phyloP scores from a whole-genome alignment of 2,888 invertebrate genomes.

The Acleris holmiana region DNA sequence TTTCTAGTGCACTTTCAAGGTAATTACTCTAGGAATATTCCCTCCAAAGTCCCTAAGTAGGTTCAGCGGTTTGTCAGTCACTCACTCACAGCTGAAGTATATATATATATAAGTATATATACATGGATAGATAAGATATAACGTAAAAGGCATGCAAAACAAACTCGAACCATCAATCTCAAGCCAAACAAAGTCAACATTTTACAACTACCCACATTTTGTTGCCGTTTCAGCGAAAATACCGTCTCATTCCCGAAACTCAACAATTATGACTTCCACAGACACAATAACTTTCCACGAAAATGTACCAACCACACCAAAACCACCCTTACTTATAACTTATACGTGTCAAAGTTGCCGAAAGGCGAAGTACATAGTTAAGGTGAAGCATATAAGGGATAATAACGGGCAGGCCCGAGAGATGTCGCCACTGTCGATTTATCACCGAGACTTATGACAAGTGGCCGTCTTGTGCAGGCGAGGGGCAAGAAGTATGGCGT shows the following conservation, averaged over 20 bases:
- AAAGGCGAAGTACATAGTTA: slow-evolving; percentile 18
- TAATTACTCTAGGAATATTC: too few relatives aligned
- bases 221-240: not conserved
- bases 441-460: slow-evolving; percentile 80
- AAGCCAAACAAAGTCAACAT: not conserved
- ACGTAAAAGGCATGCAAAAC: too few relatives aligned
- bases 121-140: too few relatives aligned
- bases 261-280: slow-evolving; percentile 24
- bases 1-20: too few relatives aligned
- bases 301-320: not conserved
- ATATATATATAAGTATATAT: too few relatives aligned
- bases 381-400: slow-evolving; percentile 67
- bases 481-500: slow-evolving; percentile 38
- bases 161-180: not conserved
- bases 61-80: too few relatives aligned
- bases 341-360: not conserved
- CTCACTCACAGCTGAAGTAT: too few relatives aligned
- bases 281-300: slow-evolving; percentile 7
- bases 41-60: too few relatives aligned
- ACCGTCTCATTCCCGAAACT: not conserved
- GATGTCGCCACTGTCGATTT: slow-evolving; percentile 76
- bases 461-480: slow-evolving; percentile 74
- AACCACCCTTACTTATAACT: not conserved
- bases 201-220: not conserved
- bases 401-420: slow-evolving; percentile 74